These are phyloP conservation scores for Sinocyclocheilus grahami DNA, from an alignment of 2,113 vertebrate species.

Conservation along the genomic window DNA sequence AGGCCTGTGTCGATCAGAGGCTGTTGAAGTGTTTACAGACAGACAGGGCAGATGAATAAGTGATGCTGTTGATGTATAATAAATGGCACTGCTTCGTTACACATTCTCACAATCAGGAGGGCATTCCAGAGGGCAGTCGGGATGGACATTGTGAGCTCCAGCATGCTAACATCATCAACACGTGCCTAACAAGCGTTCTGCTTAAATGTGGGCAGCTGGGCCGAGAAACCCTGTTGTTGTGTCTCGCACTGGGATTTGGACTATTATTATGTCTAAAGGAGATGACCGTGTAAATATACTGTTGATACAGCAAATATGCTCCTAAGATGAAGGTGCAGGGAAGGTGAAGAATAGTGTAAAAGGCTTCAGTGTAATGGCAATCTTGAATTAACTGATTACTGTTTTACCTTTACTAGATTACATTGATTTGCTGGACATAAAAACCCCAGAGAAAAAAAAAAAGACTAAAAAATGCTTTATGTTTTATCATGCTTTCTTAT, in stretches of 20 bases:
- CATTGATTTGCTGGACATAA: too few relatives aligned
- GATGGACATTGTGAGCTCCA: constrained; percentile 14
- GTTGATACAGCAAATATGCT: not conserved
- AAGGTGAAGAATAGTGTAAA: not conserved
- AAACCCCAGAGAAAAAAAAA: too few relatives aligned
- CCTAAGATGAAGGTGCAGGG: not conserved
- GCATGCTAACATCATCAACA: constrained; percentile 30
- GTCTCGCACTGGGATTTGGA: not conserved
- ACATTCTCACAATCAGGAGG: constrained; percentile 76
- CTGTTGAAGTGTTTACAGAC: constrained; percentile 72
- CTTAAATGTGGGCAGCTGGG: not conserved
- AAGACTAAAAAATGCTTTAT: too few relatives aligned
- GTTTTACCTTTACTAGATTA: too few relatives aligned
- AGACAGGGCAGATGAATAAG: constrained; percentile 76
- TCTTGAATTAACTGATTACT: too few relatives aligned
- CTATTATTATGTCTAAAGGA: not conserved
- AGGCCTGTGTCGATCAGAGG: constrained; percentile 55
- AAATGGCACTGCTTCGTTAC: constrained; percentile 74
- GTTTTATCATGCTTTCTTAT: not conserved
- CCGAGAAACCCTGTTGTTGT: constrained; percentile 7
- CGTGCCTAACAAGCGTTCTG: constrained; percentile 33
- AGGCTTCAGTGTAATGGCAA: too few relatives aligned
- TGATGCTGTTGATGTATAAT: constrained; percentile 79
- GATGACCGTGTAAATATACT: not conserved
- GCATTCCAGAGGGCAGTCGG: constrained; percentile 63